Percentiles rank a stretch among this genome's conserved stretches.
These are phyloP conservation scores for Scaptomyza caliginosa DNA, from an alignment of 2,888 invertebrate genomes.

Conservation along the genomic window DNA sequence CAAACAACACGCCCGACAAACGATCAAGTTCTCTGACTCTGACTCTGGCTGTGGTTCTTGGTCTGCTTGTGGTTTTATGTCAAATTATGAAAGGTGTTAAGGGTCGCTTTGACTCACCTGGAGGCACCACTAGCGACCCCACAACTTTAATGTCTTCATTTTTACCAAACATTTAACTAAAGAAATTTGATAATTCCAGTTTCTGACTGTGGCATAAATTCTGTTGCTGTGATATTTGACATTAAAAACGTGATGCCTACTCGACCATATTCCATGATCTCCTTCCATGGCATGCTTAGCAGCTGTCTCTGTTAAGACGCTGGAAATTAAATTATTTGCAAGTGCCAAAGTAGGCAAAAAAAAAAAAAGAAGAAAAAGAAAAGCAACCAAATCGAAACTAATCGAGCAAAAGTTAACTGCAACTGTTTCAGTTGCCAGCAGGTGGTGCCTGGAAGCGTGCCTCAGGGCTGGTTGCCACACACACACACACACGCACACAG, in stretches of 20 bases:
- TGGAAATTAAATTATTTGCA: constrained; percentile 58
- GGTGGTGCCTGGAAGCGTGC: constrained; percentile 32
- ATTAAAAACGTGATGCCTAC: constrained; percentile 66
- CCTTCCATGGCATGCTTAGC: no score
- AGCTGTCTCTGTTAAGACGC: constrained; percentile 37
- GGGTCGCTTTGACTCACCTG: constrained; percentile 19
- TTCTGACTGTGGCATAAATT: constrained; percentile 16
- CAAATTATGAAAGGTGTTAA: constrained; percentile 63
- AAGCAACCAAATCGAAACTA: constrained; percentile 78
- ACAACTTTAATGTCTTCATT: constrained; percentile 65
- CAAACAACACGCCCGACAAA: constrained; percentile 69
- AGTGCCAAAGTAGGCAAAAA: background rate
- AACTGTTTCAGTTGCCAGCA: constrained; percentile 48
- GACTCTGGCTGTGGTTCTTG: background rate
- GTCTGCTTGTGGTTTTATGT: constrained; percentile 35
- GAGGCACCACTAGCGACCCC: background rate
- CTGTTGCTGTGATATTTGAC: constrained; percentile 34
- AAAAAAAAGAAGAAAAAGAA: constrained; percentile 24
- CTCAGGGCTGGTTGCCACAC: constrained; percentile 35
- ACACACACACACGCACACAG: no score
- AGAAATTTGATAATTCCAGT: constrained; percentile 3
- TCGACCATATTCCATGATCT: no score
- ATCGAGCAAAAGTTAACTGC: constrained; percentile 76
- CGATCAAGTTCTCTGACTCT: constrained; percentile 44
- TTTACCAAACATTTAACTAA: background rate